Conservation (phyloP, 2,113 vertebrate species). For the Rutilus rutilus region DNA sequence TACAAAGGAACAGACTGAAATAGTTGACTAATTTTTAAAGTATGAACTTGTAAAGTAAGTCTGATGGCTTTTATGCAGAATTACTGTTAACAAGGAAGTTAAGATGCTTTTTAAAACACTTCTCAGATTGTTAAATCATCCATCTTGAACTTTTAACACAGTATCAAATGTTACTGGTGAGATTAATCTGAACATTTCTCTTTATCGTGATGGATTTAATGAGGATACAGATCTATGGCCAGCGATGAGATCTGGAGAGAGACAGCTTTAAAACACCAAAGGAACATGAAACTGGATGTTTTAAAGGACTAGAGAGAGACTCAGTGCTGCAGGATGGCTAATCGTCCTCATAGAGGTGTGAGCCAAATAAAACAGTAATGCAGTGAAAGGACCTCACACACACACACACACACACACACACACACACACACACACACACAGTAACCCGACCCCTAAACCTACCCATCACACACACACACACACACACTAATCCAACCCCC, state of each 20-base stretch:
- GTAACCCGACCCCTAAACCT: too few relatives aligned
- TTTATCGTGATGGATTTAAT: not conserved
- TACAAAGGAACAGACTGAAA: too few relatives aligned
- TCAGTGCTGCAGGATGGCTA: not conserved
- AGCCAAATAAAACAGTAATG: constrained; percentile 12
- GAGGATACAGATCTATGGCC: not conserved
- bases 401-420: not conserved
- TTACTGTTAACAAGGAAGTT: constrained; percentile 14
- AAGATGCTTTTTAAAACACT: not conserved
- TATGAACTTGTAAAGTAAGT: not conserved
- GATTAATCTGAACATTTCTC: not conserved
- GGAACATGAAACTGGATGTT: constrained; percentile 24
- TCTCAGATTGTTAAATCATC: not conserved
- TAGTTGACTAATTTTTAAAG: too few relatives aligned
- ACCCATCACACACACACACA: too few relatives aligned
- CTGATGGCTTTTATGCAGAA: not conserved
- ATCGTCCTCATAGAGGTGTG: not conserved
- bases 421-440: too few relatives aligned
- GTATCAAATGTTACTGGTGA: not conserved
- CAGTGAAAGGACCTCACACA: not conserved
- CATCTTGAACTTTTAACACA: not conserved
- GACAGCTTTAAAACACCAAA: not conserved
- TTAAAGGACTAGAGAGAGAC: not conserved
- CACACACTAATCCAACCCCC: too few relatives aligned
- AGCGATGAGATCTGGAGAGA: not conserved